These are phyloP conservation scores for Drosophila siamana DNA, from an alignment of 2,888 invertebrate species.

Conservation along the genomic window DNA sequence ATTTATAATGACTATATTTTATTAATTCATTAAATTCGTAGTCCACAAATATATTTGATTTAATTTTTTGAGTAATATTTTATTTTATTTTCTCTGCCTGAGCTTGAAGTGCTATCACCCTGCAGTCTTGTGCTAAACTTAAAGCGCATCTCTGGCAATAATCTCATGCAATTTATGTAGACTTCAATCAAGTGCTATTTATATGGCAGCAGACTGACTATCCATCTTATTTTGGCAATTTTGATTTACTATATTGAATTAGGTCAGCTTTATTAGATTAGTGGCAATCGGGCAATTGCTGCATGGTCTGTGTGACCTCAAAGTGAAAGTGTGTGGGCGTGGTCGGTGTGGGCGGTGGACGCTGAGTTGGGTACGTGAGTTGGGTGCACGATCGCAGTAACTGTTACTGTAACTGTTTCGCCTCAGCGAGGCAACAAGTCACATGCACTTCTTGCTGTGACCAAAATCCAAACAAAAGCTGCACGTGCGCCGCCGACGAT, in stretches of 20 bases:
- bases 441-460: slow-evolving; percentile 39
- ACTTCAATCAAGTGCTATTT: slow-evolving; percentile 10
- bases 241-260: slow-evolving; percentile 44
- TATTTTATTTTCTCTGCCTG: too few relatives aligned
- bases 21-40: too few relatives aligned
- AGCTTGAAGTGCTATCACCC: too few relatives aligned
- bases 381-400: slow-evolving; percentile 8
- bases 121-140: not conserved
- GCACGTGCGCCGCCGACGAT: slow-evolving; percentile 40
- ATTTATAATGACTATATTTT: not conserved
- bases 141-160: slow-evolving; percentile 9
- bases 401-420: slow-evolving; percentile 4
- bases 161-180: slow-evolving; percentile 2
- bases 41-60: too few relatives aligned
- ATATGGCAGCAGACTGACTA: slow-evolving; percentile 1
- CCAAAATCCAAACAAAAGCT: slow-evolving; percentile 35
- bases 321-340: slow-evolving; percentile 49
- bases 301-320: slow-evolving; percentile 28
- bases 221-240: slow-evolving; percentile 28
- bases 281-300: slow-evolving; percentile 4
- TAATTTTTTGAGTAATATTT: too few relatives aligned
- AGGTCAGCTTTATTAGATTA: slow-evolving; percentile 53
- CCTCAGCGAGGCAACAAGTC: slow-evolving; percentile 2
- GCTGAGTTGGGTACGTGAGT: slow-evolving; percentile 16
- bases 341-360: slow-evolving; percentile 6